These are phyloP conservation scores for Oophaga sylvatica DNA, from an alignment of 2,797 vertebrate species.

Conservation along the genomic window DNA sequence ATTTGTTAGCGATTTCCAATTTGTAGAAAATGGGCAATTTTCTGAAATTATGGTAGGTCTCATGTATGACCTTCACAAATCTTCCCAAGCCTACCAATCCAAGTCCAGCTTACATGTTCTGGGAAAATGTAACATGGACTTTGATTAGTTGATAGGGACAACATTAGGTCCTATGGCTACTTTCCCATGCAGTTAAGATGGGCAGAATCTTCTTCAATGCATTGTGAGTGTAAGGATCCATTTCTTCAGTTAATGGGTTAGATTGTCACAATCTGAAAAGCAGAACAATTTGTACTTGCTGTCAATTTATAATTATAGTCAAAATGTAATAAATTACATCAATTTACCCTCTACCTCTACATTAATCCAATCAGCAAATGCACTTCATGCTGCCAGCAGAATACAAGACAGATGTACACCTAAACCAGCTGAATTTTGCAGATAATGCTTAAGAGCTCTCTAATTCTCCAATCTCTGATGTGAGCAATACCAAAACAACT, in stretches of 20 bases:
- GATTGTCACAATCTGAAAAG: constrained; percentile 23
- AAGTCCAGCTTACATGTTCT: not conserved
- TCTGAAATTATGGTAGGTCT: not conserved
- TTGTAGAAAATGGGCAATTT: not conserved
- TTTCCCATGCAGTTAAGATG: not conserved
- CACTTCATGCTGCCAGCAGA: constrained; percentile 15
- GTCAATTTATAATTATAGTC: constrained; percentile 40
- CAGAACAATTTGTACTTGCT: constrained; percentile 32
- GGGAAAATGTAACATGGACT: not conserved
- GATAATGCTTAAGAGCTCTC: constrained; percentile 25
- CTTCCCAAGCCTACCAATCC: not conserved
- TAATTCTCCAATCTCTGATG: constrained; percentile 27
- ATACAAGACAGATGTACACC: constrained; percentile 29
- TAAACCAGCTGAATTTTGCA: constrained; percentile 28
- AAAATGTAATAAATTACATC: constrained; percentile 44
- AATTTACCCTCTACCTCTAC: constrained; percentile 41
- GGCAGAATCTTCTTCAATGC: not conserved
- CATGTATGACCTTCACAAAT: not conserved
- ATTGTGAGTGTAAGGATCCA: not conserved
- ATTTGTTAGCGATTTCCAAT: not conserved
- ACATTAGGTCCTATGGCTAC: not conserved
- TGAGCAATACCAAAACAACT: constrained; percentile 18
- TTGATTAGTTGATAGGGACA: not conserved
- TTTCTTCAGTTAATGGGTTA: constrained; percentile 25
- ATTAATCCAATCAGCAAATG: constrained; percentile 43